phyloP scores from a whole-genome alignment of 2,797 vertebrate species.

The Sebastes diaconus region DNA sequence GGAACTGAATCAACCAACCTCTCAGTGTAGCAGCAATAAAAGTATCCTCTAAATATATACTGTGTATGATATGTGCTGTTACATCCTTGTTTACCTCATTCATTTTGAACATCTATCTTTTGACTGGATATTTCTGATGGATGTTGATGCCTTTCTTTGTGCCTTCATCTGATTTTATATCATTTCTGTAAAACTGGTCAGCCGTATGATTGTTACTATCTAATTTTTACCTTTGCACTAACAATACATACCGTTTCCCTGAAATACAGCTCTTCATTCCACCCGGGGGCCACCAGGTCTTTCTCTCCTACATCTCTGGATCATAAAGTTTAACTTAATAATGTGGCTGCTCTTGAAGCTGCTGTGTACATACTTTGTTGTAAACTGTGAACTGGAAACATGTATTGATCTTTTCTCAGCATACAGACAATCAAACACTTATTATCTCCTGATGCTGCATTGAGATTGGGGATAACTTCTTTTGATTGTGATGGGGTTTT shows the following conservation, averaged over 20 bases:
- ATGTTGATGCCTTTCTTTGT: conserved; percentile 18
- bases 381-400: conserved; percentile 55
- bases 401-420: not conserved
- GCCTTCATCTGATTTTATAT: conserved; percentile 42
- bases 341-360: conserved; percentile 28
- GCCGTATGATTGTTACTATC: not conserved
- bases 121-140: conserved; percentile 17
- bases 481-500: conserved; percentile 1
- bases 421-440: conserved; percentile 27
- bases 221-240: conserved; percentile 19
- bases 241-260: conserved; percentile 6
- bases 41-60: not conserved
- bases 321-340: not conserved
- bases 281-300: not conserved
- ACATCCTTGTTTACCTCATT: conserved; percentile 47
- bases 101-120: conserved; percentile 8
- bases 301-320: not conserved
- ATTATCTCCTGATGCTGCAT: conserved; percentile 15
- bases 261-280: not conserved
- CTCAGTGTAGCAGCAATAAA: conserved; percentile 25
- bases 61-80: conserved; percentile 4
- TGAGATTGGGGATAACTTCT: conserved; percentile 1
- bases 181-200: conserved; percentile 13
- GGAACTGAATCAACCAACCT: conserved; percentile 2
- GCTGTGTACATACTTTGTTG: conserved; percentile 25